Evolutionary conservation across 2,113 vertebrate genomes (phyloP), one percentile per base, ranked within the genome.

Genomic region (Progne subis): DNA sequence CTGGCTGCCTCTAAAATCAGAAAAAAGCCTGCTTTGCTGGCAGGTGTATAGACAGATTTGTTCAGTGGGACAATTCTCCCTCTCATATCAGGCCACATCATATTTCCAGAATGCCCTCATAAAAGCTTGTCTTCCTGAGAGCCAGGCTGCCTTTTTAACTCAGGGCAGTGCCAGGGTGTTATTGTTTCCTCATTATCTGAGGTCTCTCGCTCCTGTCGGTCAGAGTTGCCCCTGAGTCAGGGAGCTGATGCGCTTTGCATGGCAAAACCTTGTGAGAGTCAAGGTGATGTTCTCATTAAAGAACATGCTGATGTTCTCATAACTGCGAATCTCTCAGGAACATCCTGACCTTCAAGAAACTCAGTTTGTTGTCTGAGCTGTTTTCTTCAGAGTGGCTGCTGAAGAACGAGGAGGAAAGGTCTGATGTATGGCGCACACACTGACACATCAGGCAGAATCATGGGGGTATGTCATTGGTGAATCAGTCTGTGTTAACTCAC

Each of bases 381-480:
- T 79, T 91, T 84, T 89, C 75, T 63, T 82, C 46, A 49, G 52
- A 60, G 50, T 47, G 19, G 19, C 28, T 0, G 0, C 69, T 39
- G 71, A 25, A 67, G 71, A 74, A 28, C 0, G 0, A 0, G 0
- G 64, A 72, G 37, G 47, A 83, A 77, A 63, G 18, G 25, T 60
- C 46, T 71, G n/a, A n/a, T 2, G 3, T 25, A 15, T 0, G 0
- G 50, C 8, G 11, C 28, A 26, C 55, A 47, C 41, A 4, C 44
- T 67, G 71, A 43, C 64, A 63, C 1, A 0, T 23, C 0, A 0
- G 47, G 61, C 47, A 67, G 41, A 68, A 41, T 32, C 56, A 61
- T 1, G 0, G 56, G 60, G 47, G 39, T 39, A 32, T 4, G 8
- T 75, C 19, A 52, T 14, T 47, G 49, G 18, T 74, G 71, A 94